Conservation (phyloP, 2,797 vertebrate genomes). For the Gobio occitaniae region DNA sequence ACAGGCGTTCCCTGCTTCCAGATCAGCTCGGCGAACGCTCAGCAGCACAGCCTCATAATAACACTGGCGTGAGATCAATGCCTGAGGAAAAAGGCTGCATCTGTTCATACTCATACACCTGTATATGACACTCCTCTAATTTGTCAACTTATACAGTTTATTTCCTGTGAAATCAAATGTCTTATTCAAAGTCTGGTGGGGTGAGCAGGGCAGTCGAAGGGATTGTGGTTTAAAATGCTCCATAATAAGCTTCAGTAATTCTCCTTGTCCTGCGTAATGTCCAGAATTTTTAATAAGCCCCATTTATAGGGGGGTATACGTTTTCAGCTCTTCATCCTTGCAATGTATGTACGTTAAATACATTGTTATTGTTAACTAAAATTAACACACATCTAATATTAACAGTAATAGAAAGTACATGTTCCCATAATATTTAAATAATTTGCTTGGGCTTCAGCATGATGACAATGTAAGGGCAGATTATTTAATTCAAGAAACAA, state of each 20-base stretch:
- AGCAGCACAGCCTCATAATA: constrained; percentile 4
- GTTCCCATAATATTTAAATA: neutral
- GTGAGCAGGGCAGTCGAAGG: neutral
- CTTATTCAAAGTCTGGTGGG: neutral
- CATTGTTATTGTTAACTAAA: neutral
- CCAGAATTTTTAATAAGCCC: neutral
- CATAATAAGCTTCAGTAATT: neutral
- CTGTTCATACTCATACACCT: constrained; percentile 9
- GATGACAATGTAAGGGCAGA: neutral
- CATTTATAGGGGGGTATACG: neutral
- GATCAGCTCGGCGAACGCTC: neutral
- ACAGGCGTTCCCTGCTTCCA: neutral
- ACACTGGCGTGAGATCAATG: constrained; percentile 16
- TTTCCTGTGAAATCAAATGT: neutral
- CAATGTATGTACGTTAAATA: too few species aligned
- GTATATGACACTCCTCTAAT: neutral
- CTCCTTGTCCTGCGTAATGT: neutral
- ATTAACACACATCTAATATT: too few species aligned
- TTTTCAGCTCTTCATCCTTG: too few species aligned
- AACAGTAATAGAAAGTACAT: neutral
- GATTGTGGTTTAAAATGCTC: neutral
- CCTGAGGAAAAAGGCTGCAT: constrained; percentile 16
- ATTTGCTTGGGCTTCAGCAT: neutral
- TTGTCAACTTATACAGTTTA: neutral
- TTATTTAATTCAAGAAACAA: neutral